These are phyloP conservation scores for Cactoblastis cactorum DNA, from an alignment of 2,888 invertebrate genomes.

Conservation along the genomic window DNA sequence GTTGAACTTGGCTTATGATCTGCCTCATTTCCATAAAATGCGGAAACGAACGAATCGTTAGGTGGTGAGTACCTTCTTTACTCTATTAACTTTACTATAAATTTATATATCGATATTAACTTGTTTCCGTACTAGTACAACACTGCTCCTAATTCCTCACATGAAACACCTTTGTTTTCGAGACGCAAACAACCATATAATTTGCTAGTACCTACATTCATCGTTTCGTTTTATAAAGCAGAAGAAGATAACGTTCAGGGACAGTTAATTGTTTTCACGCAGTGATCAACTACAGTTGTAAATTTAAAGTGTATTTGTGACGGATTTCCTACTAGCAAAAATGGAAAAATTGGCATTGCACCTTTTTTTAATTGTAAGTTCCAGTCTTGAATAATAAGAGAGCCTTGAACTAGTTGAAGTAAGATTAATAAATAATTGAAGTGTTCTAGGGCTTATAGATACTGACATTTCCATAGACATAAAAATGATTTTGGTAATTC, in stretches of 20 bases:
- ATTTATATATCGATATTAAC: background rate
- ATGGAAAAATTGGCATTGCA: background rate
- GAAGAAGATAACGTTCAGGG: constrained; percentile 4
- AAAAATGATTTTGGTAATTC: no score
- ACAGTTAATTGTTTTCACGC: background rate
- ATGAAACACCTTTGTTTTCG: constrained; percentile 11
- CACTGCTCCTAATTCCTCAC: constrained; percentile 6
- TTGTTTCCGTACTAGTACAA: background rate
- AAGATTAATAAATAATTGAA: no score
- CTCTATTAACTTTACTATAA: no score
- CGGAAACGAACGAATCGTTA: background rate
- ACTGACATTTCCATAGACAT: no score
- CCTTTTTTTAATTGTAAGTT: background rate
- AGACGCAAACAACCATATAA: constrained; percentile 7
- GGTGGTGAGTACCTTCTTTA: no score
- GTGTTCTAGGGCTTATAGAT: no score
- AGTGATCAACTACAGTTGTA: background rate
- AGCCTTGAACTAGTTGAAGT: no score
- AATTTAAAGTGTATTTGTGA: no score
- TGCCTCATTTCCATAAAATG: no score
- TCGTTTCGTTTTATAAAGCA: constrained; percentile 9
- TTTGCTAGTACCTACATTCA: background rate
- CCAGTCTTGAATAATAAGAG: no score
- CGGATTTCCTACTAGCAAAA: no score
- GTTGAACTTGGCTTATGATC: no score